Conservation (phyloP, 2,888 invertebrate species). For the Thecocarcelia acutangulata region DNA sequence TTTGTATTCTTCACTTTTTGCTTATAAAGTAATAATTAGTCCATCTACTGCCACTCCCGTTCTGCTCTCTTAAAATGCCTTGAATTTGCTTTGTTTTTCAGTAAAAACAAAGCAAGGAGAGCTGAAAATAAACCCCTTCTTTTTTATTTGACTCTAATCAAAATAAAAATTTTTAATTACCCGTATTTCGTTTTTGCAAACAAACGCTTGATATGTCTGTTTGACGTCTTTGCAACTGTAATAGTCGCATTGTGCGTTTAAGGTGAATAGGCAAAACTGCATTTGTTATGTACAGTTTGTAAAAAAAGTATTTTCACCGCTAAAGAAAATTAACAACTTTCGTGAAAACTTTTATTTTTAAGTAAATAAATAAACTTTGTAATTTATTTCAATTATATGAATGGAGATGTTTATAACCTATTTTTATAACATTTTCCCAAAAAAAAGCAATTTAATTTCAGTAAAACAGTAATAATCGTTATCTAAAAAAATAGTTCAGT, state of each 20-base stretch:
- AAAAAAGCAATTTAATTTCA: too few relatives aligned
- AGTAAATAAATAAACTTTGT: too few relatives aligned
- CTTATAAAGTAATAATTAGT: slow-evolving; percentile 58
- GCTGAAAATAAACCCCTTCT: not conserved
- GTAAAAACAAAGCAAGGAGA: not conserved
- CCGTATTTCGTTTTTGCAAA: slow-evolving; percentile 22
- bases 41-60: slow-evolving; percentile 18
- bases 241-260: slow-evolving; percentile 23
- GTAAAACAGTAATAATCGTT: too few relatives aligned
- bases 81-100: slow-evolving; percentile 5
- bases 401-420: too few relatives aligned
- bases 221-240: slow-evolving; percentile 30
- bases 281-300: slow-evolving; percentile 8
- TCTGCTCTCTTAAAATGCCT: not conserved
- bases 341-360: too few relatives aligned
- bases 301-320: too few relatives aligned
- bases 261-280: slow-evolving; percentile 28
- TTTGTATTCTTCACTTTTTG: slow-evolving; percentile 31
- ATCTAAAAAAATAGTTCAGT: too few relatives aligned
- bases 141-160: slow-evolving; percentile 34
- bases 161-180: slow-evolving; percentile 64
- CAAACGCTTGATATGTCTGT: slow-evolving; percentile 5
- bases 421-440: too few relatives aligned
- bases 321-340: too few relatives aligned
- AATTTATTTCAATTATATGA: too few relatives aligned